A percentile compares a stretch with the other conserved stretches of the same genome.
Conservation (phyloP, 2,888 invertebrate species). For the Lissocephala sabroskyi region DNA sequence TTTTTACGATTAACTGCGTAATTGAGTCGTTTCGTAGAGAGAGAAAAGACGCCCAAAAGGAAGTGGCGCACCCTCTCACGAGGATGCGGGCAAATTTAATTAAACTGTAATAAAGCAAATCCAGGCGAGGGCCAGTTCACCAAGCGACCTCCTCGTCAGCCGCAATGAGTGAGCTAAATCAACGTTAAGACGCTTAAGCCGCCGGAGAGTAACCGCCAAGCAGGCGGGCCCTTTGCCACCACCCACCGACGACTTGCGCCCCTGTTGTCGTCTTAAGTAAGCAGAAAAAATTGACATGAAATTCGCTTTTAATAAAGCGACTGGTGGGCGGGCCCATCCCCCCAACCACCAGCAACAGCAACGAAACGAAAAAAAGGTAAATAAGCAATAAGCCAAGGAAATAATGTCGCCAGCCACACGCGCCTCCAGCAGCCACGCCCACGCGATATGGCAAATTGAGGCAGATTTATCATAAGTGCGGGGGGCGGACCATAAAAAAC, state of each 20-base stretch:
- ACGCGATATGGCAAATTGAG: slow-evolving; percentile 63
- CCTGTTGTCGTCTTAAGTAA: too few species aligned
- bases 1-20: slow-evolving; percentile 72
- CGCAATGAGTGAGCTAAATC: slow-evolving; percentile 70
- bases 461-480: slow-evolving; percentile 66
- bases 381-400: slow-evolving; percentile 56
- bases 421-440: slow-evolving; percentile 18
- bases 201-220: slow-evolving; percentile 44
- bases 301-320: slow-evolving; percentile 48
- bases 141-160: neutral
- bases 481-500: slow-evolving; percentile 61
- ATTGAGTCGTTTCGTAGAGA: slow-evolving; percentile 60
- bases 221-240: neutral
- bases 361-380: slow-evolving; percentile 26
- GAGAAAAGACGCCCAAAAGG: slow-evolving; percentile 24
- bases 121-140: slow-evolving; percentile 37
- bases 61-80: slow-evolving; percentile 15
- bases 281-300: slow-evolving; percentile 55
- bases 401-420: slow-evolving; percentile 31
- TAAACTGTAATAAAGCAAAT: slow-evolving; percentile 73
- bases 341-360: neutral
- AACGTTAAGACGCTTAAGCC: slow-evolving; percentile 65
- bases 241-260: too few species aligned
- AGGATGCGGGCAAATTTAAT: slow-evolving; percentile 62
- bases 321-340: neutral